A percentile compares a stretch with the other conserved stretches of the same genome.
Conservation (phyloP, 30 jellyfish, hydroid and myxozoan genomes). For the Catostylus mosaicus region DNA sequence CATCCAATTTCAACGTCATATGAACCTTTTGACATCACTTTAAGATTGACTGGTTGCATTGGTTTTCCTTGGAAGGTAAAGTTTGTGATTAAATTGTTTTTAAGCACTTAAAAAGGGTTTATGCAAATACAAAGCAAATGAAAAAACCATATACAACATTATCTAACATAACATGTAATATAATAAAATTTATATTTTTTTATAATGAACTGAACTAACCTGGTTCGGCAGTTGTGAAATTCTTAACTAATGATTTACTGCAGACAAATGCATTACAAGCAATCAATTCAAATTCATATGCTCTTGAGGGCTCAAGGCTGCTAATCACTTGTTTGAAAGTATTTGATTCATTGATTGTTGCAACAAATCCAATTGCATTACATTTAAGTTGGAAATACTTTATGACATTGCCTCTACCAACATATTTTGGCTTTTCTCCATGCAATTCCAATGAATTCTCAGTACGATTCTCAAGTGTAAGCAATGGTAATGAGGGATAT, state of each 20-base stretch:
- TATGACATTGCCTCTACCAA: not conserved
- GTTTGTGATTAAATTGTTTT: not conserved
- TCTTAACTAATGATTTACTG: not conserved
- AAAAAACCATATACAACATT: too few species aligned
- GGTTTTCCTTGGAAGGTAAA: conserved; percentile 22
- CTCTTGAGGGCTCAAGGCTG: not conserved
- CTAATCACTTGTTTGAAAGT: not conserved
- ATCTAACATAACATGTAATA: too few species aligned
- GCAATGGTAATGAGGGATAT: not conserved
- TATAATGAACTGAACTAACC: too few species aligned
- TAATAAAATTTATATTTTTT: too few species aligned
- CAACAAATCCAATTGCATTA: not conserved
- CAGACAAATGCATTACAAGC: conserved; percentile 20
- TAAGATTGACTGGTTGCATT: not conserved
- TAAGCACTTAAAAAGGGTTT: not conserved
- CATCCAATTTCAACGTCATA: not conserved
- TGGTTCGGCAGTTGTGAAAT: conserved; percentile 5
- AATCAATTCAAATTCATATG: not conserved
- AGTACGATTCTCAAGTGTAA: not conserved
- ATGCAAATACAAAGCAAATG: not conserved
- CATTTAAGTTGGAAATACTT: not conserved
- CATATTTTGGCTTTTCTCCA: not conserved
- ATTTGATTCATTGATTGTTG: not conserved
- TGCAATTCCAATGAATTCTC: not conserved
- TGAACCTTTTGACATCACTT: not conserved